Evolutionary conservation across 1,140 invertebrate species (phyloP).

Genomic region (Onthophagus taurus): DNA sequence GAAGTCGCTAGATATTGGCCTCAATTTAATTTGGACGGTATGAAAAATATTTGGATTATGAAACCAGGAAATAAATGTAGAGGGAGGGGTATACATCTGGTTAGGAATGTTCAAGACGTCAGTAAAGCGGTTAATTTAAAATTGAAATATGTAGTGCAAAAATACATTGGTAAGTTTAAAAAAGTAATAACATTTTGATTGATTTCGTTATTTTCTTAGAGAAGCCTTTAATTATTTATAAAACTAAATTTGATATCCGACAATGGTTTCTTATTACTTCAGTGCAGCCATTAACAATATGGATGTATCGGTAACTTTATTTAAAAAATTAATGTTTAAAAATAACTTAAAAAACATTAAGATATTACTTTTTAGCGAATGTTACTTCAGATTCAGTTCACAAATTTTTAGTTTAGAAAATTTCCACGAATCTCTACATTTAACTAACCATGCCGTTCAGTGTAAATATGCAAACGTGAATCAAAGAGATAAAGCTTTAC

Average conservation of each 20-base stretch:
- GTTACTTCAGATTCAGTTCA: constrained; percentile 87
- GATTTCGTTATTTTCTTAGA: constrained; percentile 45
- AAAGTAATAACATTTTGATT: neutral
- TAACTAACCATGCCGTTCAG: constrained; percentile 91
- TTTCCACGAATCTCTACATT: constrained; percentile 86
- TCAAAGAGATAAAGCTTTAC: constrained; percentile 62
- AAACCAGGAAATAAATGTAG: constrained; percentile 91
- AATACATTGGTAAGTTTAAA: constrained; percentile 73
- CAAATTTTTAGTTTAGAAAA: constrained; percentile 82
- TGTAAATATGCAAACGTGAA: constrained; percentile 77
- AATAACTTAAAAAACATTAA: too few relatives aligned
- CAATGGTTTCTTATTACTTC: constrained; percentile 90
- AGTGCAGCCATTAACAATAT: constrained; percentile 82
- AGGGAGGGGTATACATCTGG: constrained; percentile 79
- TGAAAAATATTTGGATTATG: constrained; percentile 87
- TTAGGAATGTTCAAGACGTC: constrained; percentile 81
- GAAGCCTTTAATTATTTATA: constrained; percentile 73
- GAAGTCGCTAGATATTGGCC: constrained; percentile 59
- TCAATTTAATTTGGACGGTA: constrained; percentile 72
- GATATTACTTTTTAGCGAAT: constrained; percentile 51
- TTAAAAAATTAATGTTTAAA: too few relatives aligned
- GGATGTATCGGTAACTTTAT: constrained; percentile 75
- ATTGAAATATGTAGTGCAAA: constrained; percentile 78
- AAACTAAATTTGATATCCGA: constrained; percentile 89
- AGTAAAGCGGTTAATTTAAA: constrained; percentile 55